phyloP scores from a whole-genome alignment of 92 coral and sea anemone species.

The Porites divaricata region DNA sequence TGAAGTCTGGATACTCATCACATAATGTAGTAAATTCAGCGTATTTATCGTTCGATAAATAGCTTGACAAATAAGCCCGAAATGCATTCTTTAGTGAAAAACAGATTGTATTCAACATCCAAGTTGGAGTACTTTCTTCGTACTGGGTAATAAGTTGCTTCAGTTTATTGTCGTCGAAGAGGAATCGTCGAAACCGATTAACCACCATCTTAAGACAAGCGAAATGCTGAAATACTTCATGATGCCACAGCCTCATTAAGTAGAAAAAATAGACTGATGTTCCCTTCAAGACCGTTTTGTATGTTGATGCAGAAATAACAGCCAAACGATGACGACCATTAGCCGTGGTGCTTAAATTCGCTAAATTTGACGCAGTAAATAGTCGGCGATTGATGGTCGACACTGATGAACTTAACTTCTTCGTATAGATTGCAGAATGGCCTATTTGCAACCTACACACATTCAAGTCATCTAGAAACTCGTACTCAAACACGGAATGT shows the following conservation, averaged over 20 bases:
- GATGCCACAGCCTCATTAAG: slow-evolving; percentile 7
- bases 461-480: background rate
- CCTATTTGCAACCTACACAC: background rate
- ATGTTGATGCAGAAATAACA: too few relatives aligned
- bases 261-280: background rate
- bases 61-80: background rate
- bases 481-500: too few relatives aligned
- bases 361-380: too few relatives aligned
- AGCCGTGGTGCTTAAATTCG: too few relatives aligned
- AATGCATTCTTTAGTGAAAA: background rate
- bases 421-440: accelerated
- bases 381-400: too few relatives aligned
- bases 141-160: background rate
- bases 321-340: too few relatives aligned
- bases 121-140: background rate
- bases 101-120: background rate
- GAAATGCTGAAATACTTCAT: background rate
- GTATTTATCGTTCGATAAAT: background rate
- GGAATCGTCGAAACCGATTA: background rate
- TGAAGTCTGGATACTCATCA: background rate
- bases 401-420: too few relatives aligned
- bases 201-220: slow-evolving; percentile 23
- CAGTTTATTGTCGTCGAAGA: background rate
- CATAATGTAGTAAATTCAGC: background rate
- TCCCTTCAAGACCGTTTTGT: background rate